Base-by-base conservation (phyloP, 2,888 invertebrate species). In the Poecilobothrus nobilitatus region DNA sequence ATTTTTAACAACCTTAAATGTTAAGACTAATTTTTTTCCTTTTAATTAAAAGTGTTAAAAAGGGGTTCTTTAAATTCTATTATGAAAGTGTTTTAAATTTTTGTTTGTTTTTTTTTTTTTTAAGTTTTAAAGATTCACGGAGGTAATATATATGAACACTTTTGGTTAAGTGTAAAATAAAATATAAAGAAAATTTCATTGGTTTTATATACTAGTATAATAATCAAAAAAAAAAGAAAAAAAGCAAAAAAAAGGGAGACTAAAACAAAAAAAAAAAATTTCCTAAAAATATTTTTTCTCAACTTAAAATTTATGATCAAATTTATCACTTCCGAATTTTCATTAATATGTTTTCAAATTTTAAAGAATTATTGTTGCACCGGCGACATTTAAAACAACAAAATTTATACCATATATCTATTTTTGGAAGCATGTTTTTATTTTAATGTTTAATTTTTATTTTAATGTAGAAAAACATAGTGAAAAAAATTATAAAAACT, bases 241-340 rank as follows among this genome's bases (percentile, higher is more conserved):
- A 12, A 18, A 53, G 18, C 18, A 53, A 18, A n/a, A n/a, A n/a
- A n/a, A n/a, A n/a, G n/a, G n/a, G n/a, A n/a, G n/a, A n/a, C n/a
- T n/a, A n/a, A n/a, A n/a, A n/a, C n/a, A 53, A 18, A 53, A 18
- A 18, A 18, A 18, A 53, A 2, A 53, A 18, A 53, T 4, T 12
- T 12, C 53, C 53, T 15, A 53, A 53, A 53, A 53, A 53, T 53
- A 53, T 53, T 53, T 53, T 53, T n/a, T n/a, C n/a, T 8, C 53
- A 18, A 18, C 15, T 18, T 53, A 53, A 18, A 53, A 53, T 53
- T 53, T 53, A 53, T 53, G 12, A 53, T 53, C 15, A 53, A 53
- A 53, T 53, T 53, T 53, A 53, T 53, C 53, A 53, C 53, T 53
- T 53, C 53, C 53, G 53, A 53, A 53, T 53, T 53, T 53, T 53